Evolutionary conservation across 2,888 invertebrate species (phyloP).

Genomic region (Belgica antarctica): DNA sequence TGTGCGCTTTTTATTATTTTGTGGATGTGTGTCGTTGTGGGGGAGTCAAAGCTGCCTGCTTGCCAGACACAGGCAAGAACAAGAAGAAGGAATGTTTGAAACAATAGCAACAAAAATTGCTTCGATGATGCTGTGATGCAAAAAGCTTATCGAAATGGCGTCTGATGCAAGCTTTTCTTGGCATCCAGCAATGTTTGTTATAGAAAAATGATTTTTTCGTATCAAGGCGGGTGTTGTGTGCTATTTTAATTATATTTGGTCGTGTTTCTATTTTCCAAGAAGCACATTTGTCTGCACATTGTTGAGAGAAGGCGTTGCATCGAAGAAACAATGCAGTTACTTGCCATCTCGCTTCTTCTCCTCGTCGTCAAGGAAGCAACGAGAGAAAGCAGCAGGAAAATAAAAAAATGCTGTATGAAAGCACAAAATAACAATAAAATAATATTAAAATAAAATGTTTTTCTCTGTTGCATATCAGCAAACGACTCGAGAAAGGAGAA

Average conservation of each 20-base stretch:
- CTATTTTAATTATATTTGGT: constrained; percentile 13
- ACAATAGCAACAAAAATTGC: constrained; percentile 11
- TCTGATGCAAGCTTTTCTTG: background rate
- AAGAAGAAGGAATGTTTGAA: no score
- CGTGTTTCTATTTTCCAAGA: background rate
- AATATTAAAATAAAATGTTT: constrained; percentile 40
- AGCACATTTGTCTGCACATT: background rate
- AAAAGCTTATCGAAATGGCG: constrained; percentile 14
- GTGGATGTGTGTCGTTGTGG: constrained; percentile 15
- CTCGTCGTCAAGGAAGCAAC: no score
- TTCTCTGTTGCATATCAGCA: constrained; percentile 7
- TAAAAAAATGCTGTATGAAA: background rate
- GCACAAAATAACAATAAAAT: constrained; percentile 42
- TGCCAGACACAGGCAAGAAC: background rate
- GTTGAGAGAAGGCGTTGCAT: background rate
- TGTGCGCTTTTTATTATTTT: constrained; percentile 17
- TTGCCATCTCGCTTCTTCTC: constrained; percentile 21
- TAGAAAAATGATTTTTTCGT: background rate
- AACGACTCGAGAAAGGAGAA: no score
- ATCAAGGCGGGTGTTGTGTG: constrained; percentile 19
- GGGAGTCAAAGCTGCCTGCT: background rate
- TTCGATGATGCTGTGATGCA: background rate
- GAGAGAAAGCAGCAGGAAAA: no score
- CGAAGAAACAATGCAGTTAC: background rate
- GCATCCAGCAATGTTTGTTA: constrained; percentile 1